Evolutionary conservation across 2,888 invertebrate genomes (phyloP), one percentile per base, ranked within the genome.

Genomic region (Pheosia gnoma): DNA sequence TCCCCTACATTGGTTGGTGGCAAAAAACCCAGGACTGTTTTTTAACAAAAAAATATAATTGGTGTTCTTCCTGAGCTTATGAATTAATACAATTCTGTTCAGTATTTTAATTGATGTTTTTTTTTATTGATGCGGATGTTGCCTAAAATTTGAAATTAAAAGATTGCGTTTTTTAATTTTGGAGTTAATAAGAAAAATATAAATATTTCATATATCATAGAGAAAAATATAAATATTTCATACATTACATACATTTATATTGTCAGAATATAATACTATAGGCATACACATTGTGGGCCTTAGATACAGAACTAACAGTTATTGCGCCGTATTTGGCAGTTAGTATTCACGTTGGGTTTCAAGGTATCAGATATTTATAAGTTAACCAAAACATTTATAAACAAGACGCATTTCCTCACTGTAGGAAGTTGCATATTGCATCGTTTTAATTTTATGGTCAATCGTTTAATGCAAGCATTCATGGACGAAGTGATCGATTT

Each of bases 1-100:
- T 64, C 77, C 71, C 70, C 74, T 72, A 70, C 63, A 72, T 72
- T 47, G 25, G 55, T 55, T 38, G 47, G 59, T 63, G 59, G 57
- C 25, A 9, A 64, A 61, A 62, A 63, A 72, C 49, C 66, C 61
- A 43, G 70, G 72, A 61, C 62, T 52, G 55, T 68, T 54, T 63
- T 63, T 70, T 62, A 68, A 59, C 57, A 25, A 4, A 25, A 51
- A 25, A 25, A 4, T 54, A 54, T 25, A 51, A 9, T 51, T 51
- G 8, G 51, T 25, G 7, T 49, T 49, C 2, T 51, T 51, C 8
- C 25, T 13, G 7, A 6, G 4, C 25, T n/a, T 25, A 51, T 3
- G 25, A 47, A 47, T 47, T 11, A 4, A 0, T 10, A 25, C 11
- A 11, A 47, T 47, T 47, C 11, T 4, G 4, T 4, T 47, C 1